Evolutionary conservation across 2,113 vertebrate species (phyloP).

Genomic region (Triplophysa rosa): DNA sequence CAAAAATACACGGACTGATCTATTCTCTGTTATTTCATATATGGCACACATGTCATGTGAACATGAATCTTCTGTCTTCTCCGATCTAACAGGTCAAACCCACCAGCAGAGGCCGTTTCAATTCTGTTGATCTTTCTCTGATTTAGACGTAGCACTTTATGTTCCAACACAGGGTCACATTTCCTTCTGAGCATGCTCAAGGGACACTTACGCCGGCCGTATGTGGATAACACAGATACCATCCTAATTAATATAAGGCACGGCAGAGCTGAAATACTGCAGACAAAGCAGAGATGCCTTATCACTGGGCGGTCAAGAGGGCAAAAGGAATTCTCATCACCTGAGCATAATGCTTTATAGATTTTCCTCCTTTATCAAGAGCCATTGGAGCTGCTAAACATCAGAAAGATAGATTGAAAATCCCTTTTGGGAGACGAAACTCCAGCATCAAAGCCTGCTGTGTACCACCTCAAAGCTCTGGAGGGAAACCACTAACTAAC

Average conservation of each 20-base stretch:
- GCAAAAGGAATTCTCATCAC: constrained; percentile 56
- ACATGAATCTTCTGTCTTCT: constrained; percentile 26
- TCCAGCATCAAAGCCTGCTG: constrained; percentile 36
- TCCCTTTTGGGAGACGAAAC: constrained; percentile 46
- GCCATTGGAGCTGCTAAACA: constrained; percentile 45
- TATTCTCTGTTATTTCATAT: not conserved
- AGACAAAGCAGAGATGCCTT: constrained; percentile 54
- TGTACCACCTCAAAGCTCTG: constrained; percentile 46
- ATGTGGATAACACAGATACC: constrained; percentile 41
- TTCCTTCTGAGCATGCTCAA: constrained; percentile 40
- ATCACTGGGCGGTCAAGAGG: constrained; percentile 55
- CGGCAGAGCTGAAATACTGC: constrained; percentile 54
- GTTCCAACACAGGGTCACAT: constrained; percentile 26
- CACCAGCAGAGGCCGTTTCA: not conserved
- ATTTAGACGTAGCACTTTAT: constrained; percentile 31
- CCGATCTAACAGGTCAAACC: not conserved
- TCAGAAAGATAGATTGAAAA: constrained; percentile 48
- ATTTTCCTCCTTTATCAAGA: constrained; percentile 45
- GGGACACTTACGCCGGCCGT: constrained; percentile 11
- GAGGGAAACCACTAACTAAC: constrained; percentile 33
- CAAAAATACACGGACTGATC: not conserved
- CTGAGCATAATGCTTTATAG: constrained; percentile 60
- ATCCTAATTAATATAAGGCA: constrained; percentile 50
- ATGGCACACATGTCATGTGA: not conserved
- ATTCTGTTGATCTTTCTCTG: constrained; percentile 30